phyloP scores from a whole-genome alignment of 2,797 vertebrate species.

The Dryobates pubescens region DNA sequence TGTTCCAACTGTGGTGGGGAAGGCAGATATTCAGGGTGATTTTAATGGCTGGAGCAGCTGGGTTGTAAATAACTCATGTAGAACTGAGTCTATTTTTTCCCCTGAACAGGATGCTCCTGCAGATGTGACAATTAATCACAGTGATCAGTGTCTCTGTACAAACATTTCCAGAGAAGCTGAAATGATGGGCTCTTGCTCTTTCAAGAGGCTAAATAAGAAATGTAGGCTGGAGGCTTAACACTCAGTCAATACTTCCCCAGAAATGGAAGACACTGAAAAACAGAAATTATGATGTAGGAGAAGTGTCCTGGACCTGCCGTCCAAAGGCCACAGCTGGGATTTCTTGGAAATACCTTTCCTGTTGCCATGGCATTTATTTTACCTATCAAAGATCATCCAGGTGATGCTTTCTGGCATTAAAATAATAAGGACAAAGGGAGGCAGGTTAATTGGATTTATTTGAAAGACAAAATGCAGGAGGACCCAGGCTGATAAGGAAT shows the following conservation, averaged over 20 bases:
- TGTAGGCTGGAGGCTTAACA: conserved; percentile 18
- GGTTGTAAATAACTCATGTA: conserved; percentile 65
- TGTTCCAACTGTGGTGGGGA: conserved; percentile 28
- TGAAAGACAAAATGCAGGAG: neutral
- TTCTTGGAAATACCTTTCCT: conserved; percentile 28
- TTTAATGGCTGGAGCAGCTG: conserved; percentile 76
- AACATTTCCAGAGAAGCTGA: conserved; percentile 41
- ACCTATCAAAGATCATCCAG: conserved; percentile 25
- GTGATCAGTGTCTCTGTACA: conserved; percentile 14
- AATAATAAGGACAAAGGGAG: conserved; percentile 25
- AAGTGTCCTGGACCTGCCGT: neutral
- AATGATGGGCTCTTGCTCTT: neutral
- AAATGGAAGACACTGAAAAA: neutral
- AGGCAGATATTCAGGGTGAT: conserved; percentile 32
- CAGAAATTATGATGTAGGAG: neutral
- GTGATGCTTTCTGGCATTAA: conserved; percentile 31
- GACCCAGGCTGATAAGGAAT: neutral
- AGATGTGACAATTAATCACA: conserved; percentile 70
- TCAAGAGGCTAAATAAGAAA: neutral
- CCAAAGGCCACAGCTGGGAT: conserved; percentile 8
- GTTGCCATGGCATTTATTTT: conserved; percentile 42
- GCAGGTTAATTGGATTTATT: conserved; percentile 36
- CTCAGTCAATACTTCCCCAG: neutral
- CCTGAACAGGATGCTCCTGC: conserved; percentile 51
- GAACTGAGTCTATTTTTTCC: conserved; percentile 50